Evolutionary conservation across 1,140 invertebrate species (phyloP), one percentile per base, ranked within the genome.

Genomic region (Brachionus paranguensis): DNA sequence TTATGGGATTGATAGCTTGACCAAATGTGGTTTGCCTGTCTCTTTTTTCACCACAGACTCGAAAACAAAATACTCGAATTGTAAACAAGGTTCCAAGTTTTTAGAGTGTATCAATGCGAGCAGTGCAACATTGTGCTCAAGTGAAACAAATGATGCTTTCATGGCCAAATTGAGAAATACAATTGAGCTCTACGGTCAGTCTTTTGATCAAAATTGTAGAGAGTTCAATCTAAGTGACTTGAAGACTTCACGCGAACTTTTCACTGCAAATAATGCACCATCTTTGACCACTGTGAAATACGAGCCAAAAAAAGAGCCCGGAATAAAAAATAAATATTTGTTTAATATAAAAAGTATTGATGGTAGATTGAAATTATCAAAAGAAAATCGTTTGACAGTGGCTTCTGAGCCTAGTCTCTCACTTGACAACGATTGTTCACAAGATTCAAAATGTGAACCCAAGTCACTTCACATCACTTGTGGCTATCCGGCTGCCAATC

Each of bases 401-500:
- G 7, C 33, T 7, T 37, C 41, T 17, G 68, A 72, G 41, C 29
- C 68, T 2, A n/a, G 8, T 20, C 41, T 72, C n/a, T 24, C 33
- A n/a, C 20, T 72, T 10, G 41, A 72, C 4, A 17, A 72, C 11
- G 41, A 72, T 72, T 72, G 68, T 72, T 17, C 68, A 17, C 8
- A 41, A 43, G 37, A 72, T 43, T 72, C 68, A 17, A 81, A 37
- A 37, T 81, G 78, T 68, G 78, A 81, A 41, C 64, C 78, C 0
- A 81, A 45, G 41, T 81, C 78, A 8, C 29, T 81, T 10, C 78
- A 81, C 27, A 81, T 81, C 43, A 81, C 78, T 0, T 81, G 78
- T 68, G 78, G 78, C 20, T 81, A 64, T 41, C 78, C 78, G 14
- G 53, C 64, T 64, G 78, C 78, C 12, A 81, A 81, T 60, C 53